These are phyloP conservation scores for Echeneis naucrates DNA, from an alignment of 2,797 vertebrate genomes.

Conservation along the genomic window DNA sequence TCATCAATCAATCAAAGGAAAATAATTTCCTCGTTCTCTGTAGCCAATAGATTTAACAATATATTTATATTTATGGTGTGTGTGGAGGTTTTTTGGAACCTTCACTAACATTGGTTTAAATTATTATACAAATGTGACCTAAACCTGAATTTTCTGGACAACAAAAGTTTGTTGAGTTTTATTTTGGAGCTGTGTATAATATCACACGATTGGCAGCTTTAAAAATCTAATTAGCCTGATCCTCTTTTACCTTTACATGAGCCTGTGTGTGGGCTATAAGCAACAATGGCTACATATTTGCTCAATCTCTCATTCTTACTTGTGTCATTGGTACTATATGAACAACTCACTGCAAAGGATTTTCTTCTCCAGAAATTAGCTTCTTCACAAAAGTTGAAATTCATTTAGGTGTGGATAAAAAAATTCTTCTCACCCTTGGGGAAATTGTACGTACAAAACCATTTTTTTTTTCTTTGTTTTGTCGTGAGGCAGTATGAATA, in stretches of 20 bases:
- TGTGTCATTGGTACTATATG: background rate
- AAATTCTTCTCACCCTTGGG: background rate
- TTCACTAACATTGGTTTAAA: background rate
- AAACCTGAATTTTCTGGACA: background rate
- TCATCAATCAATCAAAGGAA: background rate
- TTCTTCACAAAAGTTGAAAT: background rate
- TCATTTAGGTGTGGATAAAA: background rate
- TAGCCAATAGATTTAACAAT: slow-evolving; percentile 2
- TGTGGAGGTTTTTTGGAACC: slow-evolving; percentile 12
- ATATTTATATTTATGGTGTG: background rate
- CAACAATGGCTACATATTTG: background rate
- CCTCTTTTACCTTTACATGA: background rate
- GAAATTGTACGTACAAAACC: background rate
- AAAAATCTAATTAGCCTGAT: background rate
- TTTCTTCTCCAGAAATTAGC: too few relatives aligned
- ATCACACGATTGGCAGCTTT: slow-evolving; percentile 6
- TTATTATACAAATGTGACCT: background rate
- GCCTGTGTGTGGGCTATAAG: background rate
- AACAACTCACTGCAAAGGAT: background rate
- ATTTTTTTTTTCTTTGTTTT: slow-evolving; percentile 3
- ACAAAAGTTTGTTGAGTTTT: slow-evolving; percentile 1
- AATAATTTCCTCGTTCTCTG: background rate
- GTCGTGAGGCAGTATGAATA: background rate
- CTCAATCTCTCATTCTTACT: background rate
- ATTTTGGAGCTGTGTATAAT: background rate